Conservation (phyloP, 2,797 vertebrate species). For the Eurystomus glaucurus region DNA sequence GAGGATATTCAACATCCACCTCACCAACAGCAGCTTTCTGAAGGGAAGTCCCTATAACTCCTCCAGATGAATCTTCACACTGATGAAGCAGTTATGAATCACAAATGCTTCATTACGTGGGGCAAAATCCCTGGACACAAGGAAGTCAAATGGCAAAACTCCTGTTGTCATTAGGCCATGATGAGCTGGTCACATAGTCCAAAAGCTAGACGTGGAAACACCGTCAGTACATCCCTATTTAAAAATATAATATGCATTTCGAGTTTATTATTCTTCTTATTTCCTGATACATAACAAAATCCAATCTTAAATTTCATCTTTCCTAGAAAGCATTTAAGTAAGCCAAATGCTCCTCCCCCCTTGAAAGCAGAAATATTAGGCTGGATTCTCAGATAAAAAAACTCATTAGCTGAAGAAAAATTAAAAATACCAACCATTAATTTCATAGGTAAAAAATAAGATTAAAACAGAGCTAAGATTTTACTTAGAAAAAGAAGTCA, state of each 20-base stretch:
- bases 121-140: not conserved
- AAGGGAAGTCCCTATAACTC: not conserved
- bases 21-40: conserved; percentile 4
- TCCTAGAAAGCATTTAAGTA: not conserved
- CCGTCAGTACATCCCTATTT: not conserved
- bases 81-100: not conserved
- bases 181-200: not conserved
- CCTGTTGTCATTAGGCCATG: not conserved
- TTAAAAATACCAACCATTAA: not conserved
- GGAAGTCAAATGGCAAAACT: not conserved
- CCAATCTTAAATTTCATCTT: not conserved
- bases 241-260: not conserved
- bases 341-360: not conserved
- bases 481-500: not conserved
- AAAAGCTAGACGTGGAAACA: not conserved
- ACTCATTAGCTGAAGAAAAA: not conserved
- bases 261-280: not conserved
- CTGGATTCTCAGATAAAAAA: not conserved
- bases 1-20: conserved; percentile 5
- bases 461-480: not conserved
- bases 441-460: not conserved
- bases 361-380: not conserved
- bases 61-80: not conserved
- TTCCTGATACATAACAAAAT: not conserved
- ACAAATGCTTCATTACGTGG: not conserved